A percentile compares a stretch with the other conserved stretches of the same genome.
These are phyloP conservation scores for Neopipo cinnamomea DNA, from an alignment of 2,113 vertebrate genomes.

Conservation along the genomic window DNA sequence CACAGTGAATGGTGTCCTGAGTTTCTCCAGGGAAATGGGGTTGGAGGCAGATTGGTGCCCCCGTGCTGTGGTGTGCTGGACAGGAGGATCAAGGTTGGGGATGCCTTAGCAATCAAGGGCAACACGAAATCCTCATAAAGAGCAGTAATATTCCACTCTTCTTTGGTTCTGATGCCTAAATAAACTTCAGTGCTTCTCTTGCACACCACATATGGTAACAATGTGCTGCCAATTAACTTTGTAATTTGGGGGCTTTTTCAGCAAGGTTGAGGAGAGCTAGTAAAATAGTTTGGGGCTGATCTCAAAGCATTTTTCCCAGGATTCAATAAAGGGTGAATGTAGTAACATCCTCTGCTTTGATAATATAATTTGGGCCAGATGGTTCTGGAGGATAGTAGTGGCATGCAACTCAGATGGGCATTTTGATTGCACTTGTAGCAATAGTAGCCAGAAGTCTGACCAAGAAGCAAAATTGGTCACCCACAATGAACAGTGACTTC, in stretches of 20 bases:
- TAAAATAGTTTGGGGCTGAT: constrained; percentile 61
- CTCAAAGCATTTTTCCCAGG: constrained; percentile 49
- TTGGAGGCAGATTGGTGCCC: not conserved
- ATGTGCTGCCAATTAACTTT: constrained; percentile 68
- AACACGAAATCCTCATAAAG: constrained; percentile 28
- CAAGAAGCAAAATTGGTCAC: not conserved
- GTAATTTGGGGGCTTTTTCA: constrained; percentile 64
- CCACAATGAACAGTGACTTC: not conserved
- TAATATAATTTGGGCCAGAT: constrained; percentile 65
- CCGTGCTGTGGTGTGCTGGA: not conserved
- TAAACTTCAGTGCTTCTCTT: constrained; percentile 47
- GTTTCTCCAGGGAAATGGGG: not conserved
- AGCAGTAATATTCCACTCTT: constrained; percentile 52
- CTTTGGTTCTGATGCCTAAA: constrained; percentile 55
- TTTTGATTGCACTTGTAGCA: not conserved
- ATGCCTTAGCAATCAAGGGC: constrained; percentile 25
- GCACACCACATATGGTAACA: constrained; percentile 67
- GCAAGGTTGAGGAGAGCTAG: constrained; percentile 49
- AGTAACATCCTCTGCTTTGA: constrained; percentile 60
- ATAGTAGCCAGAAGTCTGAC: not conserved
- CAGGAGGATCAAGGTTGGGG: constrained; percentile 9
- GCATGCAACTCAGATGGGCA: not conserved
- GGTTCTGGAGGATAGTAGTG: not conserved
- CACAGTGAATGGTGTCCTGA: not conserved
- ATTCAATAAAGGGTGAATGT: constrained; percentile 58